These are phyloP conservation scores for Acipenser ruthenus DNA, from an alignment of 2,797 vertebrate species.

Conservation along the genomic window DNA sequence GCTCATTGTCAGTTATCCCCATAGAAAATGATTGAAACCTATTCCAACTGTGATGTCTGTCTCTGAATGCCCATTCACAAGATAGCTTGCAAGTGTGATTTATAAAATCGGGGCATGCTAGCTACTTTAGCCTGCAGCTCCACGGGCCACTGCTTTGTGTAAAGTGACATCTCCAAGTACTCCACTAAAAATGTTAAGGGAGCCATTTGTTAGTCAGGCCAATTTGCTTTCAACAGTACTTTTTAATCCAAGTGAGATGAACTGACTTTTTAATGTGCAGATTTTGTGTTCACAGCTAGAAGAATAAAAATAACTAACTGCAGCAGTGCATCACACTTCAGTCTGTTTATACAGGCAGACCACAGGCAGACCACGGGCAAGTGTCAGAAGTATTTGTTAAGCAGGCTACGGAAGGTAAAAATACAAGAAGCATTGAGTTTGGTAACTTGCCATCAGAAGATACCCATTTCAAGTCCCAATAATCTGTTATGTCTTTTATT, in stretches of 20 bases:
- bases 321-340: not conserved
- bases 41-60: not conserved
- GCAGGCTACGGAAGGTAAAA: not conserved
- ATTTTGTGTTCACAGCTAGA: not conserved
- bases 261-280: not conserved
- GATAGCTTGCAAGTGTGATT: not conserved
- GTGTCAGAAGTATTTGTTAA: not conserved
- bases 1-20: not conserved
- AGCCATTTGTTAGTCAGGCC: not conserved
- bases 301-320: not conserved
- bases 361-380: not conserved
- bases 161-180: not conserved
- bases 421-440: too few species aligned
- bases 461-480: too few species aligned
- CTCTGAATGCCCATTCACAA: not conserved
- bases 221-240: not conserved
- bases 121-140: not conserved
- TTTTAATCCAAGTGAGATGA: not conserved
- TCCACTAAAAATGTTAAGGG: not conserved
- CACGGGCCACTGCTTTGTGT: not conserved
- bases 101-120: not conserved
- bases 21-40: slow-evolving; percentile 1
- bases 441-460: too few species aligned
- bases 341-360: not conserved
- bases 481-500: too few species aligned